These are phyloP conservation scores for Caenorhabditis latens DNA, from an alignment of 1,140 invertebrate genomes.

Conservation along the genomic window DNA sequence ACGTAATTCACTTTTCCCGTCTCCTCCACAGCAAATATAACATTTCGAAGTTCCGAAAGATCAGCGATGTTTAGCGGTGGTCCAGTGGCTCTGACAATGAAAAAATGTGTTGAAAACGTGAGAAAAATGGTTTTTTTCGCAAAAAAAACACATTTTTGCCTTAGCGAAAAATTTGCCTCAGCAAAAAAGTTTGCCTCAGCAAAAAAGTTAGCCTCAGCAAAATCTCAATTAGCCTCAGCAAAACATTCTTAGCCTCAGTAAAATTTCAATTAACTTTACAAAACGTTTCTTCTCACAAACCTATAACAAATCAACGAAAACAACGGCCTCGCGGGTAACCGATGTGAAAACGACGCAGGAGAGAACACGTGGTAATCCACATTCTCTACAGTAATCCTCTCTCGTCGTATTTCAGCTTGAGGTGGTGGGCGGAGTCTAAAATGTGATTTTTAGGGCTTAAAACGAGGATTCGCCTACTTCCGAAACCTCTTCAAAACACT, in stretches of 20 bases:
- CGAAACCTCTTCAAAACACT: neutral
- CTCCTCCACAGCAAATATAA: slow-evolving; percentile 2
- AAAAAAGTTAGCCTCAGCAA: too few species aligned
- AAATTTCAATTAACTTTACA: too few species aligned
- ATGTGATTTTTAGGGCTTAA: too few species aligned
- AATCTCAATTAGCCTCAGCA: too few species aligned
- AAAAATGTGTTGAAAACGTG: neutral
- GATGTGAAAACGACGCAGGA: slow-evolving; percentile 24
- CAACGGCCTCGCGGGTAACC: slow-evolving; percentile 5
- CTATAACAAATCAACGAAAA: slow-evolving; percentile 45
- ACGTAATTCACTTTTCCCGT: slow-evolving; percentile 32
- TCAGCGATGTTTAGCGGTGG: neutral
- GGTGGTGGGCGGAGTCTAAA: slow-evolving; percentile 20
- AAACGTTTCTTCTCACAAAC: neutral
- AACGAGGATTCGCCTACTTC: neutral
- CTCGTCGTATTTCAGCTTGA: neutral
- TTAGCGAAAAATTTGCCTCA: too few species aligned
- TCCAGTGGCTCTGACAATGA: neutral
- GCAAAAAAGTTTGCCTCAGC: too few species aligned
- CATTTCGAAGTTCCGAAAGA: neutral
- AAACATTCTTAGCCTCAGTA: too few species aligned
- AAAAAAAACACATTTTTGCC: neutral
- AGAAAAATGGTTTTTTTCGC: neutral
- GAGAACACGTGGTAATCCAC: slow-evolving; percentile 43
- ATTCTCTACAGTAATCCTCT: slow-evolving; percentile 33